Evolutionary conservation across 2,888 invertebrate genomes (phyloP).

Genomic region (Lasioglossum leucozonium): DNA sequence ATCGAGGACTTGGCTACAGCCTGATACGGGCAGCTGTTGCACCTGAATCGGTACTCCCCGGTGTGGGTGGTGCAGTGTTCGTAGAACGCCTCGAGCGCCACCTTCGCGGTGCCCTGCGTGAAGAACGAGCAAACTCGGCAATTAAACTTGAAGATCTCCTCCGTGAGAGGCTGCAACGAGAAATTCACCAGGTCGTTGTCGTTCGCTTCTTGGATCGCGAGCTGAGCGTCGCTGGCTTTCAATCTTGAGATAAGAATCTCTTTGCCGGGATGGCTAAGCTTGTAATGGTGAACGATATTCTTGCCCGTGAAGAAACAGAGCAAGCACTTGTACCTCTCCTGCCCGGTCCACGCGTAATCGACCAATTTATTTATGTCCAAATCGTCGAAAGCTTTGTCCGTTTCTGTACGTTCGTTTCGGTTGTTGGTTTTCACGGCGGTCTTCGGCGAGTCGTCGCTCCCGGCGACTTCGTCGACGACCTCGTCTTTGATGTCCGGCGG

Average conservation of each 20-base stretch:
- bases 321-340: slow-evolving; percentile 86
- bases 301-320: slow-evolving; percentile 87
- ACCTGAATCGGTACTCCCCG: slow-evolving; percentile 90
- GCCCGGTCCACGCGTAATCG: slow-evolving; percentile 75
- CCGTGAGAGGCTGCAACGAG: slow-evolving; percentile 27
- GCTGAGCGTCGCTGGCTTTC: slow-evolving; percentile 85
- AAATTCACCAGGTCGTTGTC: slow-evolving; percentile 81
- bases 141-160: slow-evolving; percentile 67
- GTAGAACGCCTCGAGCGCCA: slow-evolving; percentile 86
- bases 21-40: slow-evolving; percentile 86
- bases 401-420: background rate
- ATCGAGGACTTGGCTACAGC: slow-evolving; percentile 80
- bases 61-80: slow-evolving; percentile 92
- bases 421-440: background rate
- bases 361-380: slow-evolving; percentile 67
- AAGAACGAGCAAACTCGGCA: slow-evolving; percentile 81
- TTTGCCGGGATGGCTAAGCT: slow-evolving; percentile 87
- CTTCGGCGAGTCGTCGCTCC: background rate
- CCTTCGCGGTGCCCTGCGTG: slow-evolving; percentile 66
- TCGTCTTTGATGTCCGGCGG: background rate
- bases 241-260: slow-evolving; percentile 89
- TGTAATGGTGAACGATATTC: slow-evolving; percentile 89
- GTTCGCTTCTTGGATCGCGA: slow-evolving; percentile 86
- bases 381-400: slow-evolving; percentile 23
- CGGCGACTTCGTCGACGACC: background rate